Conservation (phyloP, 1,140 invertebrate genomes). For the Centruroides vittatus region DNA sequence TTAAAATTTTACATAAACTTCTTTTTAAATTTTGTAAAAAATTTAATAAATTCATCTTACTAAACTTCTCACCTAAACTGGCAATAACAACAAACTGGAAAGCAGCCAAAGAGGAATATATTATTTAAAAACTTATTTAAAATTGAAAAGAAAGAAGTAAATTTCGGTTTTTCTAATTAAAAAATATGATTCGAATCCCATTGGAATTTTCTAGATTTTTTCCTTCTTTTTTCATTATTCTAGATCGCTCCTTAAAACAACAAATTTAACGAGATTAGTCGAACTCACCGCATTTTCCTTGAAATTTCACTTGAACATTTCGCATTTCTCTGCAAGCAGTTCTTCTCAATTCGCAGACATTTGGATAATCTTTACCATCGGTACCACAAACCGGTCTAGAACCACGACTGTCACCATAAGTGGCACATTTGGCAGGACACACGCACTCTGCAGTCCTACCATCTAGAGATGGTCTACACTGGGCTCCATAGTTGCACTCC, state of each 20-base stretch:
- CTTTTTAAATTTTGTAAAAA: no score
- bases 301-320: slow-evolving; percentile 68
- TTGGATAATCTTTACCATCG: slow-evolving; percentile 38
- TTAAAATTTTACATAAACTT: no score
- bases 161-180: no score
- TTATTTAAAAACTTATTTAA: no score
- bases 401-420: slow-evolving; percentile 60
- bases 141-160: no score
- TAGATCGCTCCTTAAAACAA: not conserved
- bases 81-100: no score
- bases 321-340: slow-evolving; percentile 51
- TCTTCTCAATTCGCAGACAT: slow-evolving; percentile 61
- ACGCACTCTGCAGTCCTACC: slow-evolving; percentile 55
- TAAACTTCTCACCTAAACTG: no score
- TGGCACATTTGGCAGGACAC: slow-evolving; percentile 56
- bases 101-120: no score
- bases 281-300: slow-evolving; percentile 74
- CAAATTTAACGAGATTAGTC: not conserved
- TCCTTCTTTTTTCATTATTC: not conserved
- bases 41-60: no score
- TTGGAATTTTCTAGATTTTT: no score
- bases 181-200: no score
- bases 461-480: slow-evolving; percentile 58
- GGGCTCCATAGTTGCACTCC: slow-evolving; percentile 54
- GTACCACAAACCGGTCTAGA: slow-evolving; percentile 53